phyloP scores from a whole-genome alignment of 2,113 vertebrate genomes.

The Desmodus rotundus region DNA sequence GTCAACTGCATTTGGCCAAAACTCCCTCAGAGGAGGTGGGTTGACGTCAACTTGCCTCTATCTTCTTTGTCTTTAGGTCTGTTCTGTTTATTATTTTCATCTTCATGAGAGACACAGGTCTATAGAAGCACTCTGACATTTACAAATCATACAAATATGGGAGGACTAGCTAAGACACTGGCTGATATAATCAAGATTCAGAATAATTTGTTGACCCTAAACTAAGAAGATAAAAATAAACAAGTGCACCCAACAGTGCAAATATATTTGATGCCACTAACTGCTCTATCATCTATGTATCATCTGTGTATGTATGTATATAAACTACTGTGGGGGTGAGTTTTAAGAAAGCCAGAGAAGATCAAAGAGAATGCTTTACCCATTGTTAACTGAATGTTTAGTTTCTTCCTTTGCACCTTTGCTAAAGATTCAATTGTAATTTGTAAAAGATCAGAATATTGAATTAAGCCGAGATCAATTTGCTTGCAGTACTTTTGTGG shows the following conservation, averaged over 20 bases:
- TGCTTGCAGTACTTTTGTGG: not conserved
- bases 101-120: not conserved
- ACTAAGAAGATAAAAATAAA: conserved; percentile 20
- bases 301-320: not conserved
- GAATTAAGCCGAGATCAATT: not conserved
- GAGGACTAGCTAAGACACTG: not conserved
- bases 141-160: not conserved
- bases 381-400: not conserved
- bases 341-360: not conserved
- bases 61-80: not conserved
- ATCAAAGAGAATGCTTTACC: not conserved
- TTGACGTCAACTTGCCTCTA: not conserved
- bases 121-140: not conserved
- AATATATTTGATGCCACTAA: not conserved
- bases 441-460: not conserved
- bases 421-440: not conserved
- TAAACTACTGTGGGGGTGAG: not conserved
- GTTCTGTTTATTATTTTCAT: not conserved
- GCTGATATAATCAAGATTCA: not conserved
- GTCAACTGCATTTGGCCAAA: not conserved
- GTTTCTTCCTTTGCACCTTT: not conserved
- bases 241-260: not conserved
- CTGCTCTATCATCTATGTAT: not conserved
- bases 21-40: not conserved
- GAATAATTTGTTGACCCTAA: not conserved